A percentile compares a stretch with the other conserved stretches of the same genome.
Conservation (phyloP, 2,797 vertebrate species). For the Lycodopsis pacificus region DNA sequence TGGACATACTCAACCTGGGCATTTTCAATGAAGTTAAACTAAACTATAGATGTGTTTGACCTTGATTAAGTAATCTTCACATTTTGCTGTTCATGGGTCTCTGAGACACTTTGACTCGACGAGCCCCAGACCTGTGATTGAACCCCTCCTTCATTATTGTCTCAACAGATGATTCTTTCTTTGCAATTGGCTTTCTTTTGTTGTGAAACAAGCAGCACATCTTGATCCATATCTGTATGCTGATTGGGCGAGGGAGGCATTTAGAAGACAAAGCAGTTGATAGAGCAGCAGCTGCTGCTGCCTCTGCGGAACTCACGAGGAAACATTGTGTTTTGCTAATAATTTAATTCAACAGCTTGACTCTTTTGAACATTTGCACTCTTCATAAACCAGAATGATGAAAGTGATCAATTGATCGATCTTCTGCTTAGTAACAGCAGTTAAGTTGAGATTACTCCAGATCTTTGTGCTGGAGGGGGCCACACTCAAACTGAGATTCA, state of each 20-base stretch:
- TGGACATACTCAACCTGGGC: not conserved
- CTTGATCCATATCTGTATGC: conserved; percentile 21
- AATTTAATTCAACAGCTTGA: not conserved
- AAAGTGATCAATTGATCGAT: not conserved
- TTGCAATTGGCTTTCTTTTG: conserved; percentile 7
- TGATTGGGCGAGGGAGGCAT: not conserved
- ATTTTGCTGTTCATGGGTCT: not conserved
- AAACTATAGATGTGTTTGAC: not conserved
- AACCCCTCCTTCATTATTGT: not conserved
- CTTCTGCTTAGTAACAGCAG: not conserved
- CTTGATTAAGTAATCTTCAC: not conserved
- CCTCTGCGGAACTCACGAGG: not conserved
- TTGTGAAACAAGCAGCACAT: conserved; percentile 18
- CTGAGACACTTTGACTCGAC: not conserved
- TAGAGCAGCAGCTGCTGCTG: conserved; percentile 3
- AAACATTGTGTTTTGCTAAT: not conserved
- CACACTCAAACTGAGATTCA: conserved; percentile 15
- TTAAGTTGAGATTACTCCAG: not conserved
- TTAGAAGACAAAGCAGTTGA: conserved; percentile 22
- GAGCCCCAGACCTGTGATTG: not conserved
- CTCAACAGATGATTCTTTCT: not conserved
- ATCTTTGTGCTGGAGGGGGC: not conserved
- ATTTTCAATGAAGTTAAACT: too few relatives aligned
- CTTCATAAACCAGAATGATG: not conserved
- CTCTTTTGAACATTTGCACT: conserved; percentile 1